A percentile compares a stretch with the other conserved stretches of the same genome.
Conservation (phyloP, 2,113 vertebrate genomes). For the Rallus limicola region DNA sequence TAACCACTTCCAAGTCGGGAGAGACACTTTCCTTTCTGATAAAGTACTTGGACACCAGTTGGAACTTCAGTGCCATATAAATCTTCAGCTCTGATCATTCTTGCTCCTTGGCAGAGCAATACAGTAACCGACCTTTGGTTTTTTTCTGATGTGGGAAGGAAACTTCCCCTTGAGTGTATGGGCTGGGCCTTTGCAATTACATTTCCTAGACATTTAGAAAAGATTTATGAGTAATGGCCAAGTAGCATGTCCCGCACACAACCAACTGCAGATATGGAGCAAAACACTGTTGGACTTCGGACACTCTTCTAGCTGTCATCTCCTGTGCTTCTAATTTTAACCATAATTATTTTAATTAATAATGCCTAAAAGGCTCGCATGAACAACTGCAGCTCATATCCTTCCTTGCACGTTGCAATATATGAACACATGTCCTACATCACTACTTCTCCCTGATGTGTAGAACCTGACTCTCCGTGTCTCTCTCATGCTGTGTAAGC, state of each 20-base stretch:
- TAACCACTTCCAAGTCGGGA: conserved; percentile 1
- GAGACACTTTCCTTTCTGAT: conserved; percentile 21
- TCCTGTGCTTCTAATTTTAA: neutral
- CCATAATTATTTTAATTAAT: neutral
- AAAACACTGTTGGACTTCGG: neutral
- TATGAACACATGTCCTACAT: neutral
- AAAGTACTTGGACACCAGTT: conserved; percentile 1
- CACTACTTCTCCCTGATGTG: neutral
- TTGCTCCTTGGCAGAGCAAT: neutral
- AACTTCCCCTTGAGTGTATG: neutral
- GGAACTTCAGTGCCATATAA: neutral
- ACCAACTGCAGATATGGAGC: neutral
- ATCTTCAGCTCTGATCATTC: neutral
- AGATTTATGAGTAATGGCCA: neutral
- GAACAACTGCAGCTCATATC: neutral
- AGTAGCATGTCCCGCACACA: neutral
- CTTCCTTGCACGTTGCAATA: neutral
- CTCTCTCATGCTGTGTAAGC: neutral
- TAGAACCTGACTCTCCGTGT: neutral
- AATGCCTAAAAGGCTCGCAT: neutral
- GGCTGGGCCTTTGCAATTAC: neutral
- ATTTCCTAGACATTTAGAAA: neutral
- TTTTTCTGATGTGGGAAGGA: neutral
- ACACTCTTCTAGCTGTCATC: neutral
- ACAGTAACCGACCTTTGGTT: neutral